Evolutionary conservation across 1,140 invertebrate genomes (phyloP), one percentile per base, ranked within the genome.

Genomic region (Magallana ariakensis): DNA sequence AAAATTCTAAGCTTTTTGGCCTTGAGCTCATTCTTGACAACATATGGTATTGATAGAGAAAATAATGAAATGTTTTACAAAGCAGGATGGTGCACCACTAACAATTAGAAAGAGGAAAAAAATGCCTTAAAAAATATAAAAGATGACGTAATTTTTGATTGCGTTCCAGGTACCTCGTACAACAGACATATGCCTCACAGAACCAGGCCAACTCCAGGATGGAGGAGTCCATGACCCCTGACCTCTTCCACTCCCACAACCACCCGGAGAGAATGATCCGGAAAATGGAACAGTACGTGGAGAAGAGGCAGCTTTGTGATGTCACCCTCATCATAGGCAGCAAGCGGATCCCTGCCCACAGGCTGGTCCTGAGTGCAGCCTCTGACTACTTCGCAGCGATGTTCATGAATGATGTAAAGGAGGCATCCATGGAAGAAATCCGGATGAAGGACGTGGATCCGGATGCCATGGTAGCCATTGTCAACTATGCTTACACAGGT

Each of bases 321-420:
- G 94, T 94, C 46, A 89, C 92, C 66, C 90, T 94, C 84, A 91
- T 92, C 10, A 92, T 92, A 93, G 96, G 95, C 86, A 95, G 93
- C 91, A 96, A 96, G 93, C 95, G 95, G 66, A 95, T 97, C 86
- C 94, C 95, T 46, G 96, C 96, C 53, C 96, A 97, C 93, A 95
- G 96, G 84, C 92, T 98, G 87, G 97, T 99, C 85, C 95, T 99
- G 80, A 97, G 97, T 92, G 97, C 98, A 86, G 97, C 97, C 80
- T 98, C 97, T 91, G 97, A 98, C 95, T 99, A 99, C 95, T 99
- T 99, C 95, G 96, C 97, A 81, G 98, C 97, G 70, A 99, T 99
- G 98, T 99, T 99, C 93, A 98, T 97, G 53, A 97, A 97, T 90
- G 96, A 97, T 89, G 95, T 99, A 84, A 95, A 96, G 91, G 98